phyloP scores from a whole-genome alignment of 2,113 vertebrate species.

The Hemiprocne comata region DNA sequence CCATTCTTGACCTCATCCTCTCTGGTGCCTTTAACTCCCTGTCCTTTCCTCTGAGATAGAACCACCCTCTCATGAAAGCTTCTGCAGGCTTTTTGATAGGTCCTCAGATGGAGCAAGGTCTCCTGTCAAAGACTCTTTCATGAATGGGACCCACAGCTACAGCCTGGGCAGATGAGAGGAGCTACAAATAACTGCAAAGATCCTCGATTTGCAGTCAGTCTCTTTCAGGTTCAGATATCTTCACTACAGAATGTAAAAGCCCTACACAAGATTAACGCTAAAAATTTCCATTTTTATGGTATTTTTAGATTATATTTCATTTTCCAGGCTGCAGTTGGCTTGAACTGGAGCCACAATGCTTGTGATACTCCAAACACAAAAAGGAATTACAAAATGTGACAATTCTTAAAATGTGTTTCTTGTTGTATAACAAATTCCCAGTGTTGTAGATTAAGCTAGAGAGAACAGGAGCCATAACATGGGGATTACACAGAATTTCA shows the following conservation, averaged over 20 bases:
- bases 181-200: not conserved
- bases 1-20: conserved; percentile 23
- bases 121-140: not conserved
- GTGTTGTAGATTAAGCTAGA: conserved; percentile 54
- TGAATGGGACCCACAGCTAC: rapidly evolving
- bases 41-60: not conserved
- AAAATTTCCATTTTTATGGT: conserved; percentile 41
- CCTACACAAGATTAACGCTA: conserved; percentile 3
- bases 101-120: not conserved
- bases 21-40: not conserved
- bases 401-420: conserved; percentile 63
- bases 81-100: not conserved
- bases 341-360: conserved; percentile 46
- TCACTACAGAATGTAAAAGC: conserved; percentile 4
- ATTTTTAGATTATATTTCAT: conserved; percentile 62
- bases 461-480: conserved; percentile 41
- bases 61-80: not conserved
- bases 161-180: not conserved
- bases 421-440: conserved; percentile 56
- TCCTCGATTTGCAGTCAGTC: not conserved
- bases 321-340: conserved; percentile 57
- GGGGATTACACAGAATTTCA: conserved; percentile 35
- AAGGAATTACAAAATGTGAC: conserved; percentile 59
- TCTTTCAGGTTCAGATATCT: not conserved
- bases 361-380: conserved; percentile 29